Evolutionary conservation across 2,113 vertebrate genomes (phyloP).

Genomic region (Megaceryle maxima): DNA sequence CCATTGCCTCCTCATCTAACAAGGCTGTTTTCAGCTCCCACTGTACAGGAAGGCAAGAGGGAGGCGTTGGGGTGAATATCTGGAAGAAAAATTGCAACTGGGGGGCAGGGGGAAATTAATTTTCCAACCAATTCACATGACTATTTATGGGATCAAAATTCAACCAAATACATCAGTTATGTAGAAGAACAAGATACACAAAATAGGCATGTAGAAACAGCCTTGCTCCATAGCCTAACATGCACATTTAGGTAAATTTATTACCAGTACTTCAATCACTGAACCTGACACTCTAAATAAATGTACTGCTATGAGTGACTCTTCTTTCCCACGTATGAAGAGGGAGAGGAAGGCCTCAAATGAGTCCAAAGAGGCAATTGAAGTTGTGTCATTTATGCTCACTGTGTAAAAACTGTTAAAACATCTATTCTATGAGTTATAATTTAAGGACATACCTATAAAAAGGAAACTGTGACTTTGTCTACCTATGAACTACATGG

Average conservation of each 20-base stretch:
- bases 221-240: background rate
- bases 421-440: background rate
- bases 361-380: background rate
- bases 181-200: background rate
- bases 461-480: background rate
- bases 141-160: background rate
- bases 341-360: background rate
- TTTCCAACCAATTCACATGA: background rate
- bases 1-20: background rate
- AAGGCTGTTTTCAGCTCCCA: background rate
- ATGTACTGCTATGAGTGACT: background rate
- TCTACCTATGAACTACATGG: background rate
- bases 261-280: background rate
- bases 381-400: background rate
- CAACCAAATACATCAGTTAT: background rate
- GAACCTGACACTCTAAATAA: background rate
- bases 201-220: background rate
- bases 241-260: background rate
- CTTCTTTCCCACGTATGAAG: background rate
- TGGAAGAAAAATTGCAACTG: background rate
- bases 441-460: background rate
- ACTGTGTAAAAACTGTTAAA: background rate
- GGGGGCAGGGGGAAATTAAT: rapidly evolving
- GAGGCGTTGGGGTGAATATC: background rate
- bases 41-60: background rate